phyloP scores from a whole-genome alignment of 2,797 vertebrate genomes.

The Neopelma chrysocephalum region DNA sequence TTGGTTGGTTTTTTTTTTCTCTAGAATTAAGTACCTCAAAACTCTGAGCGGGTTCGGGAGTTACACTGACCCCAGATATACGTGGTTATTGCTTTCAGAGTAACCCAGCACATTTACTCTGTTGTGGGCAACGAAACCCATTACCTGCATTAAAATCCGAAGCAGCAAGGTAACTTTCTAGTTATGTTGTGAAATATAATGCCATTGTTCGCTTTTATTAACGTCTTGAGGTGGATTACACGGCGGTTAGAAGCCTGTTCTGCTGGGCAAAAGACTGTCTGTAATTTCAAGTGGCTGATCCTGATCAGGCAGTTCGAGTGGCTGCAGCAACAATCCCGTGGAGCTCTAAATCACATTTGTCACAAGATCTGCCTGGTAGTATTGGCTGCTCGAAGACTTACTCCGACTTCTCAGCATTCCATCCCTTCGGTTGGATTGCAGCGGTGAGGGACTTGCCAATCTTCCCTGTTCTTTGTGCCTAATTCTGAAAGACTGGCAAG shows the following conservation, averaged over 20 bases:
- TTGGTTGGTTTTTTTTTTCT: background rate
- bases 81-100: background rate
- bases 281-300: slow-evolving; percentile 37
- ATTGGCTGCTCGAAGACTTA: slow-evolving; percentile 29
- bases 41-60: background rate
- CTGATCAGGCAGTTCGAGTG: slow-evolving; percentile 25
- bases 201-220: slow-evolving; percentile 18
- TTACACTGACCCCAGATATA: background rate
- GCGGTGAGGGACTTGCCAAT: slow-evolving; percentile 34
- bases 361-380: slow-evolving; percentile 10
- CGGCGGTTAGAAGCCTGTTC: slow-evolving; percentile 2
- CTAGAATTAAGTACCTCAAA: background rate
- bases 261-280: slow-evolving; percentile 8
- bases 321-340: background rate
- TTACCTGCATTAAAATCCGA: background rate
- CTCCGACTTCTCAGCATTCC: background rate
- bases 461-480: slow-evolving; percentile 60
- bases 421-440: slow-evolving; percentile 27
- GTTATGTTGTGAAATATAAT: slow-evolving; percentile 20
- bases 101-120: background rate
- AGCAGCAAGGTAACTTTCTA: slow-evolving; percentile 47
- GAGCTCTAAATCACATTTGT: slow-evolving; percentile 30
- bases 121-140: background rate
- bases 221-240: slow-evolving; percentile 2
- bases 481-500: slow-evolving; percentile 67